phyloP scores from a whole-genome alignment of 53 echinoderm and acorn worm genomes.

The Henricia sp. region DNA sequence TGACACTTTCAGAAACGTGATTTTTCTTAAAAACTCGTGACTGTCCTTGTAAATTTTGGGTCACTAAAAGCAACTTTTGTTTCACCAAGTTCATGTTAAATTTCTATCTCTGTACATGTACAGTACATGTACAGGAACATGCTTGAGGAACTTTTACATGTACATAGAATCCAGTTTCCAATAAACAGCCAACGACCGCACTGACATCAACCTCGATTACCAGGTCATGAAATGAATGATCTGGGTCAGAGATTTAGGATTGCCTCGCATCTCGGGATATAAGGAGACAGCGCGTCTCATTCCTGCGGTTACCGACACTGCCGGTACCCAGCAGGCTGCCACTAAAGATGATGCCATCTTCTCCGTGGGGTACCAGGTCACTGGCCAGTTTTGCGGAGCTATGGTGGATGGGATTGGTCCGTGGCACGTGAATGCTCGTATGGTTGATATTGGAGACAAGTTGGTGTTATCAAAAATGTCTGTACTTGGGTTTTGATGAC shows the following conservation, averaged over 20 bases:
- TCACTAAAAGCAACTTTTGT: no score
- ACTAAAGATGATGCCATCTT: neutral
- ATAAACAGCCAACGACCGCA: constrained; percentile 14
- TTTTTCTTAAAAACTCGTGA: no score
- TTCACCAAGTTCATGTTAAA: no score
- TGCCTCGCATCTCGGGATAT: constrained; percentile 4
- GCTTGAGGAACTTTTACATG: neutral
- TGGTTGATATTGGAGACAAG: constrained; percentile 5
- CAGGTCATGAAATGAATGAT: neutral
- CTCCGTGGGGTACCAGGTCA: neutral
- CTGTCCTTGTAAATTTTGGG: no score
- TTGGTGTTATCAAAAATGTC: neutral
- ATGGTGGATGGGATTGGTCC: neutral
- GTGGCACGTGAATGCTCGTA: neutral
- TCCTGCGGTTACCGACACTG: constrained; percentile 9
- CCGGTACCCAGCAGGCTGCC: neutral
- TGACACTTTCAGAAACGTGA: no score
- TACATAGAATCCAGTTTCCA: neutral
- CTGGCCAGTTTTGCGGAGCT: neutral
- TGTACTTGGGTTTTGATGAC: neutral
- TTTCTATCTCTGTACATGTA: no score
- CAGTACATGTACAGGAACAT: no score
- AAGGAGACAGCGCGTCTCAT: constrained; percentile 49
- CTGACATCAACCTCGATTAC: constrained; percentile 30
- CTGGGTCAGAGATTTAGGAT: constrained; percentile 31